Evolutionary conservation across 53 echinoderm and acorn worm genomes (phyloP).

Genomic region (Echinometra lucunter): DNA sequence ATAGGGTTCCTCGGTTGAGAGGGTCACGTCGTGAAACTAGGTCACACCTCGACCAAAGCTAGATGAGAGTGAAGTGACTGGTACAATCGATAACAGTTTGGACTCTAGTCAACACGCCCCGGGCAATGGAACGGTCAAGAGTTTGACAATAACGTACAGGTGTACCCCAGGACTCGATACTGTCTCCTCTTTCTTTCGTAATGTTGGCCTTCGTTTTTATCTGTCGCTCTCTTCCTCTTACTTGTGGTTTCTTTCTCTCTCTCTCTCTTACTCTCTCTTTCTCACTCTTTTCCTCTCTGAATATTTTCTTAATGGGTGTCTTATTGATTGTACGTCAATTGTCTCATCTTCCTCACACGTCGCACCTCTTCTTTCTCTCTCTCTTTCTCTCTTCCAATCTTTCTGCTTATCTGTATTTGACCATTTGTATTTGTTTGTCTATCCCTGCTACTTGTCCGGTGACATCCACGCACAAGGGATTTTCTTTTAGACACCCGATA

Average conservation of each 20-base stretch:
- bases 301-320: not conserved
- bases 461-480: no score
- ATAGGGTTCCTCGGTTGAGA: not conserved
- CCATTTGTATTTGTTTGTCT: no score
- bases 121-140: slow-evolving; percentile 34
- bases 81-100: slow-evolving; percentile 35
- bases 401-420: no score
- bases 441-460: no score
- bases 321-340: not conserved
- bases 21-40: no score
- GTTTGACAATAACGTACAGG: slow-evolving; percentile 41
- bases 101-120: slow-evolving; percentile 41
- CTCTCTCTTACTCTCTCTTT: not conserved
- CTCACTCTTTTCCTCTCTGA: not conserved
- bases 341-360: not conserved
- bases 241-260: not conserved
- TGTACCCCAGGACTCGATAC: slow-evolving; percentile 13
- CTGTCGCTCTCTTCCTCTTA: not conserved
- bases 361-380: not conserved
- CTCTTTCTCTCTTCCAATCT: not conserved
- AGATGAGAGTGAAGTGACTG: not conserved
- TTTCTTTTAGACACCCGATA: no score
- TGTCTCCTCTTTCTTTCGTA: not conserved
- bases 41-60: no score
- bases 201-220: not conserved